Evolutionary conservation across 2,797 vertebrate species (phyloP), one percentile per base, ranked within the genome.

Genomic region (Sebastes iracundus): DNA sequence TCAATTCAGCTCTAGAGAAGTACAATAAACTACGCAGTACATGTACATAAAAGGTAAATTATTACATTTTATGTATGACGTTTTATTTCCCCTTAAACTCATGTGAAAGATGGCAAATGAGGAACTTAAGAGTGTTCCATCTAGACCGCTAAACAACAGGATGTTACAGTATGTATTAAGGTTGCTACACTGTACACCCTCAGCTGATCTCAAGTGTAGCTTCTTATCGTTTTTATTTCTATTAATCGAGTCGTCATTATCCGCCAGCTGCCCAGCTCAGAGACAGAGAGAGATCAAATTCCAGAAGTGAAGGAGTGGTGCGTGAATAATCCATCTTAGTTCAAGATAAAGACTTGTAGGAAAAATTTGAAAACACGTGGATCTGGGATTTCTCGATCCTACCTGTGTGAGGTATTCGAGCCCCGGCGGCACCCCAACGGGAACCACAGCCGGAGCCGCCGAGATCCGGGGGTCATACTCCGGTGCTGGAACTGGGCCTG

Each of bases 321-420:
- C 4, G 5, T 42, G 7, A 58, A 13, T 55, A 8, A 55, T 25
- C 3, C 5, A 6, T 23, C 4, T 14, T 0, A 2, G 6, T 7
- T 38, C n/a, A 23, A 20, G 14, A 61, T 71, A 25, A 56, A 69
- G 6, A 49, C 46, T 4, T 49, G 46, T 7, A 20, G 46, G 18
- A 49, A 49, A 58, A 52, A 20, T 22, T 1, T 4, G 4, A 0
- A 20, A 64, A 61, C 35, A 4, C 16, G 68, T 59, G 3, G 4
- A 13, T 12, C 1, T 23, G 22, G 2, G 2, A n/a, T 63, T 22
- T 25, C 2, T 58, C 14, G 5, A 20, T 12, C 86, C 23, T 78
- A 97, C 97, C 96, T 97, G 97, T 28, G 95, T 89, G 65, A 97
- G 96, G 85, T 97, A 97, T 77, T 97, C 97, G 0, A 97, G 95